phyloP scores from a whole-genome alignment of 2,797 vertebrate species.

The Etheostoma nigrum region DNA sequence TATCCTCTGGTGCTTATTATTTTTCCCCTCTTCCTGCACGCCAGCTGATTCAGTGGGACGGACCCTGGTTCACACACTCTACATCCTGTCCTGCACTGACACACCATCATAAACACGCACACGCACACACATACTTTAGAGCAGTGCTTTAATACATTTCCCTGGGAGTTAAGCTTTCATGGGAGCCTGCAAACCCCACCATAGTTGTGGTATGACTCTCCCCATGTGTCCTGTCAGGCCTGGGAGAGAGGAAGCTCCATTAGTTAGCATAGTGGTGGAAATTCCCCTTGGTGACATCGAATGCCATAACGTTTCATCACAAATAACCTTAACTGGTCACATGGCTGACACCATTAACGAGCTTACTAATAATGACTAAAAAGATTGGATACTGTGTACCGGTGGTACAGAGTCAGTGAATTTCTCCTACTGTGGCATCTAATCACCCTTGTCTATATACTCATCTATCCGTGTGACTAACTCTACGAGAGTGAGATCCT shows the following conservation, averaged over 20 bases:
- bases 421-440: slow-evolving; percentile 29
- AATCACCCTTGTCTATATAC: slow-evolving; percentile 57
- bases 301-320: slow-evolving; percentile 29
- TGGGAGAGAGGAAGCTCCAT: slow-evolving; percentile 76
- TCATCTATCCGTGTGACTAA: slow-evolving; percentile 63
- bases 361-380: slow-evolving; percentile 26
- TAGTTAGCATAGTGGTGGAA: slow-evolving; percentile 59
- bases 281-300: slow-evolving; percentile 48
- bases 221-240: slow-evolving; percentile 77
- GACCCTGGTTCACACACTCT: slow-evolving; percentile 78
- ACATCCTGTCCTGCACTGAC: slow-evolving; percentile 73
- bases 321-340: slow-evolving; percentile 42
- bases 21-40: slow-evolving; percentile 59
- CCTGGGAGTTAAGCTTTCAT: slow-evolving; percentile 81
- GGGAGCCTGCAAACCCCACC: slow-evolving; percentile 84
- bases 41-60: slow-evolving; percentile 74
- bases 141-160: slow-evolving; percentile 71
- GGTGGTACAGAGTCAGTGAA: slow-evolving; percentile 15
- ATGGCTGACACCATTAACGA: slow-evolving; percentile 36
- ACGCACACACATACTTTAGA: slow-evolving; percentile 53
- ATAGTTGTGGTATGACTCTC: slow-evolving; percentile 82
- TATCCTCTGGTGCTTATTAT: slow-evolving; percentile 60
- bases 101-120: slow-evolving; percentile 63
- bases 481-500: slow-evolving; percentile 67
- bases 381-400: slow-evolving; percentile 3